These are phyloP conservation scores for Antennarius striatus DNA, from an alignment of 2,113 vertebrate species.

Conservation along the genomic window DNA sequence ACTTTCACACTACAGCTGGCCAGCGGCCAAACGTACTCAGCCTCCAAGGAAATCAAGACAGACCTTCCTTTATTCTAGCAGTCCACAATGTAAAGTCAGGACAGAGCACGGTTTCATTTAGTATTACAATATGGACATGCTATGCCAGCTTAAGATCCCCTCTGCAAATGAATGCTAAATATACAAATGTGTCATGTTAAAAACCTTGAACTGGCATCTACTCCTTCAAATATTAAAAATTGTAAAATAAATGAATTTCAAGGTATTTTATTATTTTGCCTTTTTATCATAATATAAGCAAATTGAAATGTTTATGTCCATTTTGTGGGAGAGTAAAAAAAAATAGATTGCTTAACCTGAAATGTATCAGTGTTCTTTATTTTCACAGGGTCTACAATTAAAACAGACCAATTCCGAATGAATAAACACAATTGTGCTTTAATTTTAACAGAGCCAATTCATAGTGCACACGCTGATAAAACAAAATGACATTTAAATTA, in stretches of 20 bases:
- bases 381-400: neutral
- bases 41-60: conserved; percentile 61
- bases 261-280: too few species aligned
- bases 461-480: conserved; percentile 10
- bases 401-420: neutral
- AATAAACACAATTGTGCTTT: neutral
- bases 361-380: neutral
- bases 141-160: too few species aligned
- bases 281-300: too few species aligned
- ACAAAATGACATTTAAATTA: conserved; percentile 46
- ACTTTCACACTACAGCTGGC: conserved; percentile 72
- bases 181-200: too few species aligned
- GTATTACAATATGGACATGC: conserved; percentile 18
- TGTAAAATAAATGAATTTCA: too few species aligned
- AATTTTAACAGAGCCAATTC: neutral
- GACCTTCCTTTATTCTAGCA: conserved; percentile 48
- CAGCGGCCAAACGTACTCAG: conserved; percentile 63
- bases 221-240: too few species aligned
- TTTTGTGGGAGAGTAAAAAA: too few species aligned
- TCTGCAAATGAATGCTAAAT: too few species aligned
- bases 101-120: conserved; percentile 9
- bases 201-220: too few species aligned
- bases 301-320: too few species aligned
- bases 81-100: conserved; percentile 35
- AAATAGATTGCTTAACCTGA: too few species aligned